These are phyloP conservation scores for Nannoperca obscura DNA, from an alignment of 2,797 vertebrate genomes.

Conservation along the genomic window DNA sequence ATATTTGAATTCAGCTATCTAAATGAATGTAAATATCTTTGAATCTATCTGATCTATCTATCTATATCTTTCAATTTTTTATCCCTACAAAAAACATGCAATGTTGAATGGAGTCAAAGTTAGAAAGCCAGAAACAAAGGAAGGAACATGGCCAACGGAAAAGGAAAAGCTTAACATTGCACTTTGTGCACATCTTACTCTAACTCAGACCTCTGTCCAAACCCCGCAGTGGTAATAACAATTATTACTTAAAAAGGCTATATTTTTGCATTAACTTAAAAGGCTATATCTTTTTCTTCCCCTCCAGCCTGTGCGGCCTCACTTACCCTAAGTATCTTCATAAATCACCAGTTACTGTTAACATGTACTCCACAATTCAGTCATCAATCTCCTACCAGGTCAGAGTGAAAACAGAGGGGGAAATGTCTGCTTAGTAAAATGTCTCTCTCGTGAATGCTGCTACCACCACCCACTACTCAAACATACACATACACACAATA, in stretches of 20 bases:
- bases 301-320: constrained; percentile 92
- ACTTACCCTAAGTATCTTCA: constrained; percentile 98
- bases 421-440: constrained; percentile 90
- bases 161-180: constrained; percentile 64
- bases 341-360: constrained; percentile 96
- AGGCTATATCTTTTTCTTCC: constrained; percentile 92
- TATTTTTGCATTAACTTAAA: constrained; percentile 95
- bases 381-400: constrained; percentile 94
- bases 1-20: constrained; percentile 31
- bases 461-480: constrained; percentile 75
- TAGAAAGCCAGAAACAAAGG: constrained; percentile 56
- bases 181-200: constrained; percentile 66
- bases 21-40: background rate
- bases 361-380: constrained; percentile 92
- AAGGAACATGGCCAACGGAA: constrained; percentile 55
- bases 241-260: constrained; percentile 91
- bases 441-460: constrained; percentile 81
- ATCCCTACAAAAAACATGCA: constrained; percentile 6
- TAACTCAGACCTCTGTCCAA: constrained; percentile 65
- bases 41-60: background rate
- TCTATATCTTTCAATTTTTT: constrained; percentile 13
- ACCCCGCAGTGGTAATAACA: constrained; percentile 83
- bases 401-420: constrained; percentile 88
- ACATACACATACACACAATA: constrained; percentile 51
- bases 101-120: constrained; percentile 42